Base-by-base conservation (phyloP, 2,113 vertebrate species). In the Xiphorhynchus elegans region DNA sequence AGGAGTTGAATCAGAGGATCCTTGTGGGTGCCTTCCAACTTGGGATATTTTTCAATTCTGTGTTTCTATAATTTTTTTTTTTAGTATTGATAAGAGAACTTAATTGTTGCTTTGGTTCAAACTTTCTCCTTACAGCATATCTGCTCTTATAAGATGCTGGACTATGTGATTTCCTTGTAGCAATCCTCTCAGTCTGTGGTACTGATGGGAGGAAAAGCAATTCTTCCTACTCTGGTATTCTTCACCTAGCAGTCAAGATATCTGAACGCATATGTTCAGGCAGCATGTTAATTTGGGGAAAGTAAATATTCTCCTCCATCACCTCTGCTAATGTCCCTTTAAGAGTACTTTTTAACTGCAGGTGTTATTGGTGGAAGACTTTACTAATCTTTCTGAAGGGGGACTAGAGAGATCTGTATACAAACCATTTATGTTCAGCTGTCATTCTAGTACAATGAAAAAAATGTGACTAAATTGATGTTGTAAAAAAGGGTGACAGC, bases 141-240 rank as follows among this genome's bases (percentile, higher is more conserved):
- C 8, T 35, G 10, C 35, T 31, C 37, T 64, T 52, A 29, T 10
- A 77, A 64, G 12, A 28, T 42, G 23, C 23, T 68, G 47, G 28
- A 42, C 26, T 52, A 4, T 16, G 18, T 23, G 13, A 23, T 50
- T 58, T 21, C 29, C 60, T 31, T 20, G 13, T 8, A 33, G 7
- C 7, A 49, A 37, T 33, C 31, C 59, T 69, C n/a, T 78, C 0
- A 0, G 3, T 64, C 44, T 74, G 40, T 64, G 18, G 17, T 21
- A 33, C 10, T 31, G 28, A 37, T 29, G 20, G 17, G 28, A 40
- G 6, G 28, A 46, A 47, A 85, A 6, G 11, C 17, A 40, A 10
- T 11, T 78, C 42, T 58, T 68, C 31, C 21, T 6, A 24, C 17
- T 40, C 21, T 4, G 19, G 2, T 66, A 7, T 55, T 74, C 39